Percentiles rank a stretch among this genome's conserved stretches.
Evolutionary conservation across 1,140 invertebrate species (phyloP).

Genomic region (Achroia grisella): DNA sequence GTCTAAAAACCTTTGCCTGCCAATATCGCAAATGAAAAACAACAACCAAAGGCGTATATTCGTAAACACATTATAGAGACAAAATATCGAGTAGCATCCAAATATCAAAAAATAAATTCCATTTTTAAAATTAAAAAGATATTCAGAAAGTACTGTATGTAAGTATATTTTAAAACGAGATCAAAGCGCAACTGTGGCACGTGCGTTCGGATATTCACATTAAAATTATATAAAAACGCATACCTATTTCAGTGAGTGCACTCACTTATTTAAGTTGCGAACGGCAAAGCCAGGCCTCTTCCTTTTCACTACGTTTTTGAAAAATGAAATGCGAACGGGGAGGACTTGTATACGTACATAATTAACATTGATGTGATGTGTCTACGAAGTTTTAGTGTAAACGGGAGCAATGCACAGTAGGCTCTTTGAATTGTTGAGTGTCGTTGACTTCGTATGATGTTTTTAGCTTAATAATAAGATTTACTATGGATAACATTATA

Average conservation of each 20-base stretch:
- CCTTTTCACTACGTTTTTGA: constrained; percentile 59
- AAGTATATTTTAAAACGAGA: neutral
- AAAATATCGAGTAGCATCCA: too few species aligned
- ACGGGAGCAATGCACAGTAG: constrained; percentile 17
- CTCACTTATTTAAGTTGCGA: constrained; percentile 44
- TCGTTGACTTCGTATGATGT: constrained; percentile 25
- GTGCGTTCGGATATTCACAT: constrained; percentile 17
- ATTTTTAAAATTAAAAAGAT: neutral
- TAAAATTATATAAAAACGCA: constrained; percentile 33
- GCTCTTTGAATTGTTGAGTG: constrained; percentile 55
- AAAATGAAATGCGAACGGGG: constrained; percentile 26
- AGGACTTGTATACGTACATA: constrained; percentile 31
- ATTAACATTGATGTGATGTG: constrained; percentile 49
- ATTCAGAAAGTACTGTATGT: too few species aligned
- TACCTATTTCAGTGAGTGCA: constrained; percentile 28
- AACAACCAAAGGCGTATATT: neutral
- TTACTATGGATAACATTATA: too few species aligned
- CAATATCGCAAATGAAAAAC: neutral
- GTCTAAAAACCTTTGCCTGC: too few species aligned
- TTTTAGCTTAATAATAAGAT: too few species aligned
- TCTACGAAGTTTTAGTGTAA: constrained; percentile 33
- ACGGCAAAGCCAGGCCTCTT: constrained; percentile 54
- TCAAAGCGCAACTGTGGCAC: constrained; percentile 33
- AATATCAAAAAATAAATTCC: too few species aligned
- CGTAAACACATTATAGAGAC: too few species aligned